Conservation (phyloP, 2,797 vertebrate species). For the Capromys pilorides region DNA sequence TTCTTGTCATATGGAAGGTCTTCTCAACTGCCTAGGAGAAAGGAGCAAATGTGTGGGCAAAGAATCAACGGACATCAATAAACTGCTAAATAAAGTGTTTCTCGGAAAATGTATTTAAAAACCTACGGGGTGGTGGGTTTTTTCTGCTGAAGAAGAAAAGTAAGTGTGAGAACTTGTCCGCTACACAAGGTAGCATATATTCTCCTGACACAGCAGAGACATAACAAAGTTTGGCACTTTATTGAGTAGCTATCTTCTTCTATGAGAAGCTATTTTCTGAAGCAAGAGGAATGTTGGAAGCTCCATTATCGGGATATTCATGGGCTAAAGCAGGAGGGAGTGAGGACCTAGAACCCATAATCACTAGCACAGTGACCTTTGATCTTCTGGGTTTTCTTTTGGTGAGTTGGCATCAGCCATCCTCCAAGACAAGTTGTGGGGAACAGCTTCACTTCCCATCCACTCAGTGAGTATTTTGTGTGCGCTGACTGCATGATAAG, state of each 20-base stretch:
- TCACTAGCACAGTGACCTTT: not conserved
- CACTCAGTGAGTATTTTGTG: not conserved
- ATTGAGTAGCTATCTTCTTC: not conserved
- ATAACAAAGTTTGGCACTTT: not conserved
- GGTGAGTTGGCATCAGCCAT: not conserved
- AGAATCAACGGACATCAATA: not conserved
- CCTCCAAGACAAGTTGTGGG: not conserved
- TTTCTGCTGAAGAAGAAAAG: not conserved
- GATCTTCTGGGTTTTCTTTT: not conserved
- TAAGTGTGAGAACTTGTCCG: not conserved
- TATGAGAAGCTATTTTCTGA: not conserved
- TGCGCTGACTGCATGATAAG: not conserved
- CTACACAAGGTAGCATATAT: not conserved
- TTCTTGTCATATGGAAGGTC: not conserved
- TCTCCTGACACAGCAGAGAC: not conserved
- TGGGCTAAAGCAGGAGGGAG: not conserved
- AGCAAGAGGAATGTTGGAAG: not conserved
- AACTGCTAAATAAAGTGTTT: not conserved
- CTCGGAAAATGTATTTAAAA: no score
- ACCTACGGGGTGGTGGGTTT: no score
- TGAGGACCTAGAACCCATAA: not conserved
- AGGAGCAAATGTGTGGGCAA: not conserved
- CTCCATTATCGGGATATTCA: not conserved
- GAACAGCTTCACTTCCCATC: not conserved
- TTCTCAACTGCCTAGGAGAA: not conserved